Evolutionary conservation across 2,113 vertebrate species (phyloP).

Genomic region (Leucosticte australis): DNA sequence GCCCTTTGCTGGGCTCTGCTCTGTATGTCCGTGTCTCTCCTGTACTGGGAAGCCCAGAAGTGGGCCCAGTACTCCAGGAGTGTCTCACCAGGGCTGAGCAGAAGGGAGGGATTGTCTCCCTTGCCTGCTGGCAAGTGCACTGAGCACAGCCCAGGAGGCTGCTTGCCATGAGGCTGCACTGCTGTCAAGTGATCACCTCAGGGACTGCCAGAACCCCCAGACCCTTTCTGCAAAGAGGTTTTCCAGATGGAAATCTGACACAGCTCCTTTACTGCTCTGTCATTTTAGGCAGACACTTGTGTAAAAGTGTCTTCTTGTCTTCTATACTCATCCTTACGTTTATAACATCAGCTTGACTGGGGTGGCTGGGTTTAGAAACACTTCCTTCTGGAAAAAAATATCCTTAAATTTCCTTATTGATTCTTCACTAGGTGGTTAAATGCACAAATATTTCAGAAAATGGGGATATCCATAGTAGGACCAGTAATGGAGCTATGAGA

Average conservation of each 20-base stretch:
- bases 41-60: background rate
- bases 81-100: background rate
- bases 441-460: background rate
- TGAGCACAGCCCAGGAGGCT: background rate
- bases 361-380: background rate
- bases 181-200: background rate
- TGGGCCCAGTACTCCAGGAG: background rate
- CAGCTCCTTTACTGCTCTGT: background rate
- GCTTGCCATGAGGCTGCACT: background rate
- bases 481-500: background rate
- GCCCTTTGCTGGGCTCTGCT: background rate
- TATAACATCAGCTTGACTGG: background rate
- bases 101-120: background rate
- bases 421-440: background rate
- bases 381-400: background rate
- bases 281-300: background rate
- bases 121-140: background rate
- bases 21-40: background rate
- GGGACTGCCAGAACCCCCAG: background rate
- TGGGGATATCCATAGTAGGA: background rate
- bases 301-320: background rate
- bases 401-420: background rate
- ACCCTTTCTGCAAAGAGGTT: background rate
- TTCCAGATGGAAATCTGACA: background rate
- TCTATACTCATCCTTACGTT: background rate